These are phyloP conservation scores for Crocidura indochinensis DNA, from an alignment of 2,797 vertebrate species.

Conservation along the genomic window DNA sequence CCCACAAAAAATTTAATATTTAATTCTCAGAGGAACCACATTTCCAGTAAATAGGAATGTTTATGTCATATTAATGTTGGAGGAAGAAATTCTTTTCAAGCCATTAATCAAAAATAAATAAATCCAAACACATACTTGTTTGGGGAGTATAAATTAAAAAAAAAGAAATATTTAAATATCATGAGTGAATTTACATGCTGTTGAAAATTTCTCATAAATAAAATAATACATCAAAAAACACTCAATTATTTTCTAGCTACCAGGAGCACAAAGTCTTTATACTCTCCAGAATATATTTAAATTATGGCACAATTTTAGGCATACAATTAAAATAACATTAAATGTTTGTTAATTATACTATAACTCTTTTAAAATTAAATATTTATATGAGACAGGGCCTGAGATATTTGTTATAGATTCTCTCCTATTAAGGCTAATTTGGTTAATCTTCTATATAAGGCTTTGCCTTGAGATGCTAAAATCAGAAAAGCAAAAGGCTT, in stretches of 20 bases:
- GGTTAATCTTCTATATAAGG: neutral
- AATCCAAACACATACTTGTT: neutral
- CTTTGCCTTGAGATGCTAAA: constrained; percentile 17
- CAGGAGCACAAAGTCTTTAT: neutral
- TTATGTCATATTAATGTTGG: constrained; percentile 54
- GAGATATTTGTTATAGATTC: neutral
- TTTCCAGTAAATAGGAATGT: neutral
- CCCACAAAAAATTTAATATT: too few species aligned
- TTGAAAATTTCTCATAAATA: constrained; percentile 54
- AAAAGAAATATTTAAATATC: constrained; percentile 54
- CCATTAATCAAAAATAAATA: neutral
- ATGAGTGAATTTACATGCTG: constrained; percentile 23
- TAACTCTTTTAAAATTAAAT: neutral
- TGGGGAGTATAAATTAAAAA: constrained; percentile 43
- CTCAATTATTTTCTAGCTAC: constrained; percentile 33
- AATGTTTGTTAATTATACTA: constrained; percentile 14
- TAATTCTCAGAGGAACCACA: too few species aligned
- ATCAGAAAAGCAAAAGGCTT: neutral
- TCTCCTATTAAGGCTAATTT: neutral
- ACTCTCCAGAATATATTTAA: constrained; percentile 42
- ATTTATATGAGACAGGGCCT: neutral
- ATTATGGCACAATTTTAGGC: constrained; percentile 30
- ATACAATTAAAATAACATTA: constrained; percentile 32
- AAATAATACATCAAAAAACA: constrained; percentile 50
- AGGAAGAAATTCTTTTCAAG: constrained; percentile 15